Evolutionary conservation across 30 jellyfish, hydroid and myxozoan genomes (phyloP).

Genomic region (Hydractinia echinata): DNA sequence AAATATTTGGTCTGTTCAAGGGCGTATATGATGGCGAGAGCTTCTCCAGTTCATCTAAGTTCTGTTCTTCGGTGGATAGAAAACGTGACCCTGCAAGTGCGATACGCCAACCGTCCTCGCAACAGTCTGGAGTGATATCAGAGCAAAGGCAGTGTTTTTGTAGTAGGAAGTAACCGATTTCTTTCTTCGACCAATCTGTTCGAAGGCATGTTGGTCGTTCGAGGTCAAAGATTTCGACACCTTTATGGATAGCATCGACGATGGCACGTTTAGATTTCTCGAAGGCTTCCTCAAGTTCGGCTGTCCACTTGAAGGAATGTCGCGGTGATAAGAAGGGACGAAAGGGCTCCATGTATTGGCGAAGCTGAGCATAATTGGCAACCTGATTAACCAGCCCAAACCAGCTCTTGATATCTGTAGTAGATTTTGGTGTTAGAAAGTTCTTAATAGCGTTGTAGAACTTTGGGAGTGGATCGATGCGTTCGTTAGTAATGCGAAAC

Average conservation of each 20-base stretch:
- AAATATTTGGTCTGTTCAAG: slow-evolving; percentile 31
- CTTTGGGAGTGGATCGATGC: no score
- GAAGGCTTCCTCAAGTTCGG: slow-evolving; percentile 18
- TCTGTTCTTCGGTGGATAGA: slow-evolving; percentile 6
- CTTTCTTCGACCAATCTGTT: slow-evolving; percentile 30
- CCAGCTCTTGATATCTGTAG: no score
- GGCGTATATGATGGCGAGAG: no score
- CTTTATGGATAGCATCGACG: slow-evolving; percentile 9
- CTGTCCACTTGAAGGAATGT: slow-evolving; percentile 21
- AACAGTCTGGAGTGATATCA: neutral
- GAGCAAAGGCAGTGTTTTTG: slow-evolving; percentile 33
- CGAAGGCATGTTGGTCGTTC: no score
- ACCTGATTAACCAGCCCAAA: no score
- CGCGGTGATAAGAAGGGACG: slow-evolving; percentile 19
- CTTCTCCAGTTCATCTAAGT: no score
- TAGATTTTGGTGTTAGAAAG: no score
- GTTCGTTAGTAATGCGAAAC: no score
- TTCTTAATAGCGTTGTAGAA: no score
- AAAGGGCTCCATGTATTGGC: slow-evolving; percentile 18
- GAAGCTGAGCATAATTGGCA: no score
- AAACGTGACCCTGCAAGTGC: slow-evolving; percentile 21
- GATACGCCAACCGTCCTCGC: slow-evolving; percentile 16
- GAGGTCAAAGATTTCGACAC: no score
- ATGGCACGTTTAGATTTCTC: slow-evolving; percentile 15
- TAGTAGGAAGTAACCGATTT: slow-evolving; percentile 26